Conservation (phyloP, 1,140 invertebrate species). For the Chironomus tepperi region DNA sequence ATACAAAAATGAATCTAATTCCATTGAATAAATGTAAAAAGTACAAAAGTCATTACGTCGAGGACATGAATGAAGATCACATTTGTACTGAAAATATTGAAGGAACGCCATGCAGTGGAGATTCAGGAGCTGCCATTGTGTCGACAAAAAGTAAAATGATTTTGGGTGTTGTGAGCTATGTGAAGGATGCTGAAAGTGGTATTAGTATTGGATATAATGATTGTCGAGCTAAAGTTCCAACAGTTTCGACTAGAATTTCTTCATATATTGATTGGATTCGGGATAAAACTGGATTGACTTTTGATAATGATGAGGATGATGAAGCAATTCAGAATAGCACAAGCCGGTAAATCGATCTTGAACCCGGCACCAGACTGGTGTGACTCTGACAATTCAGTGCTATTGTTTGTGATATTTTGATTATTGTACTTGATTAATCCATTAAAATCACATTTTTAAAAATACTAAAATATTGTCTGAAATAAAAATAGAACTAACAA, state of each 20-base stretch:
- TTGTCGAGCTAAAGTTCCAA: background rate
- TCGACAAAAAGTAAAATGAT: background rate
- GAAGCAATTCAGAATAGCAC: too few species aligned
- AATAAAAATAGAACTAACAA: too few species aligned
- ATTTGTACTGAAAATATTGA: background rate
- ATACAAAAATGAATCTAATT: background rate
- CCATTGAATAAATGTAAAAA: background rate
- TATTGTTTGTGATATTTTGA: too few species aligned
- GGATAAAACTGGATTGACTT: too few species aligned
- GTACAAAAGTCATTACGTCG: background rate
- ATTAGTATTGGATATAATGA: background rate
- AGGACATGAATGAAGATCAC: background rate
- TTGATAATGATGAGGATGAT: too few species aligned
- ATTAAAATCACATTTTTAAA: too few species aligned
- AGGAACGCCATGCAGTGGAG: background rate
- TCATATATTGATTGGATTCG: background rate
- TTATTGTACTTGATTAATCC: too few species aligned
- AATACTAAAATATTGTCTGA: too few species aligned
- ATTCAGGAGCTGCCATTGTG: background rate
- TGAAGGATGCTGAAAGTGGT: background rate
- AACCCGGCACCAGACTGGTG: too few species aligned
- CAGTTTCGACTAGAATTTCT: background rate
- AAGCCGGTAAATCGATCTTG: too few species aligned
- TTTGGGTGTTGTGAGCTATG: background rate
- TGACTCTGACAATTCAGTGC: too few species aligned